Evolutionary conservation across 1,140 invertebrate genomes (phyloP).

Genomic region (Drosophila kepulauana): DNA sequence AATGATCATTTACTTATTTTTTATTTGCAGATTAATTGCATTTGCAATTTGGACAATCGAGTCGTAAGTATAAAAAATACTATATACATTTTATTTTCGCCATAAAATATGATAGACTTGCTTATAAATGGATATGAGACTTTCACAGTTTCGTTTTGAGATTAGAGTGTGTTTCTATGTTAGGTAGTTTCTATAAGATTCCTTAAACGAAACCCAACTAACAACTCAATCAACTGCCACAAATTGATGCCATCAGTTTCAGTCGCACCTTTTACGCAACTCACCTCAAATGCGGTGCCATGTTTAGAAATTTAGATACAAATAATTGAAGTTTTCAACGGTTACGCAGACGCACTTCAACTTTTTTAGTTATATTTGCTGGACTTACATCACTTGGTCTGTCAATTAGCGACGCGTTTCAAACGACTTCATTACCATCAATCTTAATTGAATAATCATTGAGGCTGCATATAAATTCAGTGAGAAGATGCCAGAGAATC

Average conservation of each 20-base stretch:
- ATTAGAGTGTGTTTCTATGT: constrained; percentile 6
- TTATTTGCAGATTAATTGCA: constrained; percentile 62
- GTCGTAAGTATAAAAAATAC: constrained; percentile 39
- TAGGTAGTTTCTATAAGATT: background rate
- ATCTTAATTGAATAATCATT: constrained; percentile 82
- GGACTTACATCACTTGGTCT: constrained; percentile 50
- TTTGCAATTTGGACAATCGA: constrained; percentile 40
- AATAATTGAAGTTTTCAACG: constrained; percentile 7
- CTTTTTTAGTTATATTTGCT: constrained; percentile 7
- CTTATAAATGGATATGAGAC: constrained; percentile 1
- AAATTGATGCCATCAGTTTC: constrained; percentile 24
- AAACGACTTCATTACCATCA: constrained; percentile 77
- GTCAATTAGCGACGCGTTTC: constrained; percentile 68
- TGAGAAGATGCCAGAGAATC: constrained; percentile 48
- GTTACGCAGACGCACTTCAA: background rate
- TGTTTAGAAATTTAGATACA: constrained; percentile 24
- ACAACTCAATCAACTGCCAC: constrained; percentile 46
- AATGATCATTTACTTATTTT: constrained; percentile 20
- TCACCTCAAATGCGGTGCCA: constrained; percentile 27
- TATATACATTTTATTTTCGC: background rate
- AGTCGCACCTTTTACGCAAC: constrained; percentile 49
- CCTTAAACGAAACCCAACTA: constrained; percentile 12
- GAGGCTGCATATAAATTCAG: constrained; percentile 61
- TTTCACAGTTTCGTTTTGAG: constrained; percentile 30
- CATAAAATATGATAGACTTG: constrained; percentile 16